Base-by-base conservation (phyloP, 2,797 vertebrate genomes). In the Sebastes minor region DNA sequence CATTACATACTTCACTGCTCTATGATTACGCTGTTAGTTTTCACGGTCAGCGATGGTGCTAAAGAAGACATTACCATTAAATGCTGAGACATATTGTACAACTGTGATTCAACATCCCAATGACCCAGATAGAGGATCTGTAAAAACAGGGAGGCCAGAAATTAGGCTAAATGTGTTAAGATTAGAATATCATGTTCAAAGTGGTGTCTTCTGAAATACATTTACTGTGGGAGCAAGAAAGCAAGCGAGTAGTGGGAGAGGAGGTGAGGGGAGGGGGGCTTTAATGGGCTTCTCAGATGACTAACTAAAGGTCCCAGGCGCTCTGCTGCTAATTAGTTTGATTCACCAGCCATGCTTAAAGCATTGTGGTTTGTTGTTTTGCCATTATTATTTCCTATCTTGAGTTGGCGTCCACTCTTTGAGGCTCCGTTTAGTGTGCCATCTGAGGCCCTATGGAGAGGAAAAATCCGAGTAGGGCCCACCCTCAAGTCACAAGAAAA, bases 281-380 rank as follows among this genome's bases (percentile, higher is more conserved):
- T 84, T 91, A 91, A 93, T 89, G 85, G 90, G 89, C 81, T 91
- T 91, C 88, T 90, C 84, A 91, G 92, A 94, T 92, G 91, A 88
- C 82, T 87, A 92, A 89, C 86, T 85, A 80, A 91, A 87, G 83
- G 91, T 88, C 87, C 75, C 85, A 86, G 88, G 82, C 88, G 14
- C 87, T 88, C 32, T 59, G 84, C 82, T 90, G 83, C 91, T 95
- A 95, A 95, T 96, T 95, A 95, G 93, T 86, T 84, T 88, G 81
- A 93, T 90, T 94, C 89, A 86, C 67, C 80, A 89, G 84, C 88
- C 81, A 81, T 52, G 90, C 94, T 93, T 85, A 61, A 86, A 93
- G 94, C 84, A 80, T 68, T 74, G 85, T 30, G 78, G 85, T 89
- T 86, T 91, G 86, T 92, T 94, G 91, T 94, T 94, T 88, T 91